Conservation (phyloP, 1,140 invertebrate species). For the Caerostris extrusa region DNA sequence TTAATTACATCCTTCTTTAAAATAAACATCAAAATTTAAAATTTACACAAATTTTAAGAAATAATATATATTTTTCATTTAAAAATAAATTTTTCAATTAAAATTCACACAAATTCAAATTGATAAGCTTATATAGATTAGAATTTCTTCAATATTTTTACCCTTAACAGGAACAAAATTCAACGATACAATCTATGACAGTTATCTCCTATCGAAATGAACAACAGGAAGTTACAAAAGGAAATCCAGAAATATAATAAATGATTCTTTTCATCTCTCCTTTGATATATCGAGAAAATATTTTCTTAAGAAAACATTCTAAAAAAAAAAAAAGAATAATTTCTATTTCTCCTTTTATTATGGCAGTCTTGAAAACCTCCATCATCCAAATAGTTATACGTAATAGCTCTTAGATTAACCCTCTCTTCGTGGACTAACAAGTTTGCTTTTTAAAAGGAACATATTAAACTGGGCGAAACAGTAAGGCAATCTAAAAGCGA, state of each 20-base stretch:
- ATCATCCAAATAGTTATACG: background rate
- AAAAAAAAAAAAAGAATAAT: background rate
- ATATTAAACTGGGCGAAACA: slow-evolving; percentile 14
- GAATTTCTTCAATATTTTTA: too few species aligned
- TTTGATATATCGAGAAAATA: background rate
- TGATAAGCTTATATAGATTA: too few species aligned
- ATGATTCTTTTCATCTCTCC: background rate
- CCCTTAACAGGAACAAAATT: too few species aligned
- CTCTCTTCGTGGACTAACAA: background rate
- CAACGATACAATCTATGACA: too few species aligned
- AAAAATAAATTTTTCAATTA: too few species aligned
- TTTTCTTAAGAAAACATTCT: background rate
- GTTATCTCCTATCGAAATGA: background rate
- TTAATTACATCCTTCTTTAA: too few species aligned
- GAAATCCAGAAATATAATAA: slow-evolving; percentile 7
- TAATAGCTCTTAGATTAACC: slow-evolving; percentile 32
- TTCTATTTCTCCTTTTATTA: background rate
- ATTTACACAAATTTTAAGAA: too few species aligned
- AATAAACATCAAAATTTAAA: too few species aligned
- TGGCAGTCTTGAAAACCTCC: background rate
- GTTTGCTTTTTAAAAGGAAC: slow-evolving; percentile 12
- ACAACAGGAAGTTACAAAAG: background rate
- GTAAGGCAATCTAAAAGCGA: background rate
- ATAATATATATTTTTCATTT: too few species aligned
- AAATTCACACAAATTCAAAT: too few species aligned